Evolutionary conservation across 2,113 vertebrate species (phyloP).

Genomic region (Chauna torquata): DNA sequence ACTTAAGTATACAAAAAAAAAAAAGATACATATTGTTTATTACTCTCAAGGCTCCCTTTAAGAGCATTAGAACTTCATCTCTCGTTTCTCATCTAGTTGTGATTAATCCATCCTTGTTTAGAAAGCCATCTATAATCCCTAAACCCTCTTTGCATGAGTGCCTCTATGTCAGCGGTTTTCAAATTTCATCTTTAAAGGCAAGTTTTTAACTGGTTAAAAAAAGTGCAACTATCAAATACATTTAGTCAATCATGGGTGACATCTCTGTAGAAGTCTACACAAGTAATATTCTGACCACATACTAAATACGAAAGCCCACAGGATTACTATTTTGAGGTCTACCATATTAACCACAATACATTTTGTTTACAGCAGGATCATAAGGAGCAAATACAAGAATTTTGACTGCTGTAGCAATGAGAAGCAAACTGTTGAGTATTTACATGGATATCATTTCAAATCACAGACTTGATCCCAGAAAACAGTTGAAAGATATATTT

Average conservation of each 20-base stretch:
- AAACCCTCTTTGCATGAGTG: background rate
- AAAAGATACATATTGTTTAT: background rate
- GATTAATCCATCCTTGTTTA: constrained; percentile 5
- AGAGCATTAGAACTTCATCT: background rate
- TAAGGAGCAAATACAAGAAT: background rate
- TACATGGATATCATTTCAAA: background rate
- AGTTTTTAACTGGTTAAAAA: background rate
- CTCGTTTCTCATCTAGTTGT: background rate
- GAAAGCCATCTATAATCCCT: constrained; percentile 14
- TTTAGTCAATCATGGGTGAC: background rate
- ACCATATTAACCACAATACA: constrained; percentile 8
- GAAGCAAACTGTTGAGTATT: background rate
- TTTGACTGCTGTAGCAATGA: background rate
- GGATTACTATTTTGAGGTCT: constrained; percentile 26
- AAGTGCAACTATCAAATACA: background rate
- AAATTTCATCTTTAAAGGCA: constrained; percentile 14
- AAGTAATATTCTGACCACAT: constrained; percentile 4
- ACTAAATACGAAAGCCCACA: constrained; percentile 8
- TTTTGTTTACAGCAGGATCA: constrained; percentile 9
- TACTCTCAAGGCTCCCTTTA: background rate
- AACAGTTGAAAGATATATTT: background rate
- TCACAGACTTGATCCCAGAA: background rate
- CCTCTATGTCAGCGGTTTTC: constrained; percentile 8
- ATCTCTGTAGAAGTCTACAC: background rate
- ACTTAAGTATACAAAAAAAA: background rate